These are phyloP conservation scores for Archilochus colubris DNA, from an alignment of 2,113 vertebrate species.

Conservation along the genomic window DNA sequence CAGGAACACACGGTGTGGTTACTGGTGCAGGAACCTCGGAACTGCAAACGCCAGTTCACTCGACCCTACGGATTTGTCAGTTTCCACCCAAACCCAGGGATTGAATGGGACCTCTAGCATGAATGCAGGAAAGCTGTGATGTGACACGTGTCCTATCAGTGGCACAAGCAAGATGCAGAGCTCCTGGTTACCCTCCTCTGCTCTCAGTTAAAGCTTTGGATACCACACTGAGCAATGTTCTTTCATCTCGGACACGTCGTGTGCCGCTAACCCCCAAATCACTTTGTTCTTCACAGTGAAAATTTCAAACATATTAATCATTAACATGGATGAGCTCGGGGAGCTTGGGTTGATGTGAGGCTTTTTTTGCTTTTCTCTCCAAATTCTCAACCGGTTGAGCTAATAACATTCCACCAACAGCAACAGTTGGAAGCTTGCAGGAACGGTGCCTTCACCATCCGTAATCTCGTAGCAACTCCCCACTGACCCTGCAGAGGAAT, in stretches of 20 bases:
- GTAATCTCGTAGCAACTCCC: neutral
- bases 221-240: neutral
- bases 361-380: neutral
- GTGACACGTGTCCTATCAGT: neutral
- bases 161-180: neutral
- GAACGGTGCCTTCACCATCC: neutral
- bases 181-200: neutral
- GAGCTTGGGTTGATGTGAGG: neutral
- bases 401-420: neutral
- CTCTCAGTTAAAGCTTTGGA: neutral
- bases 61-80: rapidly evolving
- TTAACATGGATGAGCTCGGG: constrained; percentile 29
- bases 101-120: neutral
- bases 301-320: constrained; percentile 29
- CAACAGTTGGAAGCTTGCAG: neutral
- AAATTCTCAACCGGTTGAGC: neutral
- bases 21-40: rapidly evolving
- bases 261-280: neutral
- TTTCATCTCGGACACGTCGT: neutral
- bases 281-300: constrained; percentile 32
- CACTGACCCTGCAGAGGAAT: neutral
- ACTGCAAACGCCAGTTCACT: neutral
- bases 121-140: neutral
- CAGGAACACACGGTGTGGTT: neutral
- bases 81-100: neutral